These are phyloP conservation scores for Sebastes itinus DNA, from an alignment of 2,797 vertebrate species.

Conservation along the genomic window DNA sequence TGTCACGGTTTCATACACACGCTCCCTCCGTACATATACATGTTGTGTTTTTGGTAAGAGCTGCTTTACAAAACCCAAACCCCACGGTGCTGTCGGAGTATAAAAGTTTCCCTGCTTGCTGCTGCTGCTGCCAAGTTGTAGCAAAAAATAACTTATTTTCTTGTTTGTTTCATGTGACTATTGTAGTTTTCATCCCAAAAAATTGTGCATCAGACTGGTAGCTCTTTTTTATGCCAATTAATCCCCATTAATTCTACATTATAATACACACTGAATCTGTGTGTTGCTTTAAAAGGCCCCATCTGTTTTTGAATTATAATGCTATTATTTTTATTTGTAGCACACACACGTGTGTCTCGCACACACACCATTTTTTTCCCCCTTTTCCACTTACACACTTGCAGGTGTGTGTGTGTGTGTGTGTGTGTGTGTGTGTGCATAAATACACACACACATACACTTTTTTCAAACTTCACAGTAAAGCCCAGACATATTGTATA, in stretches of 20 bases:
- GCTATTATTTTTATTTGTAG: slow-evolving; percentile 10
- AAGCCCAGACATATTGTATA: slow-evolving; percentile 6
- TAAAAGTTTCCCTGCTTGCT: slow-evolving; percentile 50
- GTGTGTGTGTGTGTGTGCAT: neutral
- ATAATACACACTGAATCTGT: neutral
- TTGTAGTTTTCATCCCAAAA: neutral
- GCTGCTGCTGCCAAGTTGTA: slow-evolving; percentile 43
- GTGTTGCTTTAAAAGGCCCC: neutral
- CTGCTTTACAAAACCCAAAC: slow-evolving; percentile 22
- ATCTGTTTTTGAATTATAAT: neutral
- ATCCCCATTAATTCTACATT: neutral
- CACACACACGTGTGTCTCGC: neutral
- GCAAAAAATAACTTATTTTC: slow-evolving; percentile 19
- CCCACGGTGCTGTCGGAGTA: slow-evolving; percentile 26
- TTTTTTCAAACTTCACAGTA: slow-evolving; percentile 6
- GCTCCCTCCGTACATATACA: slow-evolving; percentile 8
- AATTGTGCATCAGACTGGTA: neutral
- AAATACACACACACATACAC: slow-evolving; percentile 36
- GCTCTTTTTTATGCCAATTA: neutral
- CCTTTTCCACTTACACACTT: neutral
- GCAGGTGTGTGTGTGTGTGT: slow-evolving; percentile 6
- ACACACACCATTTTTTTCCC: neutral
- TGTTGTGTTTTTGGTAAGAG: neutral
- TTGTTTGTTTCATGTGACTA: neutral
- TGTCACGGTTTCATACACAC: slow-evolving; percentile 46